Evolutionary conservation across 2,113 vertebrate genomes (phyloP).

Genomic region (Smithornis capensis): DNA sequence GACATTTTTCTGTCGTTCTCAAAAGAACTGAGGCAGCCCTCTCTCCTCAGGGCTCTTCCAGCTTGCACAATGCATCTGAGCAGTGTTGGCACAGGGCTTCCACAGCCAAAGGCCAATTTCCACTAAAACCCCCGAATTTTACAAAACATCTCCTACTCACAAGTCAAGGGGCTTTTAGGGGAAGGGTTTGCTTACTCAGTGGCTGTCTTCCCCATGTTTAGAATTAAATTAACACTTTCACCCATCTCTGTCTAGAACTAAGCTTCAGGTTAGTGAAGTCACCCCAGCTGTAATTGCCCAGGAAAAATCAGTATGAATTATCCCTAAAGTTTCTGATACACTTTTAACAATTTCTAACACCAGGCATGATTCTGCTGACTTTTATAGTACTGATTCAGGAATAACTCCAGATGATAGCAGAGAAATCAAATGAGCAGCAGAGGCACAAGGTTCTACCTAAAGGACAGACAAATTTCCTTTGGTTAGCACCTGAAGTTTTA

Average conservation of each 20-base stretch:
- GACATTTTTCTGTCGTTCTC: neutral
- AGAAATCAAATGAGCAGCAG: neutral
- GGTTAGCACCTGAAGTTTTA: neutral
- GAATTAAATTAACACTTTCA: neutral
- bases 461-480: neutral
- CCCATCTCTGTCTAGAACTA: neutral
- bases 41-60: neutral
- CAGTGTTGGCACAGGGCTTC: neutral
- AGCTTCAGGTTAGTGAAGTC: neutral
- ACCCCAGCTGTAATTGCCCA: neutral
- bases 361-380: neutral
- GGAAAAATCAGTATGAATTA: neutral
- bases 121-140: neutral
- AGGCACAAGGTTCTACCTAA: neutral
- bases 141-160: neutral
- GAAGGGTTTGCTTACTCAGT: neutral
- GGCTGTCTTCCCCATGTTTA: neutral
- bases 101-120: neutral
- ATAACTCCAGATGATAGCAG: neutral
- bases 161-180: neutral
- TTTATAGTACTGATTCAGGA: neutral
- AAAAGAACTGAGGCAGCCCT: neutral
- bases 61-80: neutral
- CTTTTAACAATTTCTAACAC: neutral
- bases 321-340: neutral